Evolutionary conservation across 2,797 vertebrate genomes (phyloP).

Genomic region (Sphenodon punctatus): DNA sequence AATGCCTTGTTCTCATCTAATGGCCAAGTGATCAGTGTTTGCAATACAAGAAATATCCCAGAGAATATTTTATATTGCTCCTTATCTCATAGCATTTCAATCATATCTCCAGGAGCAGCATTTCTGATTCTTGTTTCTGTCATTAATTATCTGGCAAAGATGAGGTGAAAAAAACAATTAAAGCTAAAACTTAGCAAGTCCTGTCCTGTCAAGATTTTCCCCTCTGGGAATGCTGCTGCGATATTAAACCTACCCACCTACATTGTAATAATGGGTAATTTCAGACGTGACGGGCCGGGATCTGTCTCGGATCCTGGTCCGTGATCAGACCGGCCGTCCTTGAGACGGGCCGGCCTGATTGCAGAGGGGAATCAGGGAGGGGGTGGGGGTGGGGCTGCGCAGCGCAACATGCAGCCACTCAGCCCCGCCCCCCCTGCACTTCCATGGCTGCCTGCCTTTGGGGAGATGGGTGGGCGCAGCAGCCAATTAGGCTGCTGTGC

Average conservation of each 20-base stretch:
- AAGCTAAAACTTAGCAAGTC: not conserved
- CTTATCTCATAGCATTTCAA: not conserved
- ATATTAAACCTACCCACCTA: not conserved
- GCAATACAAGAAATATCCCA: conserved; percentile 19
- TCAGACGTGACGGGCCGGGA: too few relatives aligned
- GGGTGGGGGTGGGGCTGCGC: too few relatives aligned
- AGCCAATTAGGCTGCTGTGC: too few relatives aligned
- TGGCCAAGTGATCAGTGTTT: conserved; percentile 29
- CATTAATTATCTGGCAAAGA: not conserved
- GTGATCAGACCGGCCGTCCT: too few relatives aligned
- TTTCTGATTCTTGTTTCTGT: not conserved
- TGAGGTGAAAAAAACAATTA: not conserved
- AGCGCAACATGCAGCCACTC: too few relatives aligned
- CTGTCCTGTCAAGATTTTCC: not conserved
- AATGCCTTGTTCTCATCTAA: conserved; percentile 43
- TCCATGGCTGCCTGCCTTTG: too few relatives aligned
- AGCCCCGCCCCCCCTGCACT: too few relatives aligned
- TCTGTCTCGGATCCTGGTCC: too few relatives aligned
- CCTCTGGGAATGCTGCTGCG: not conserved
- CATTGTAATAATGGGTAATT: not conserved
- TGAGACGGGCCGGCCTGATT: too few relatives aligned
- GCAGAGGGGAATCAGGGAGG: too few relatives aligned
- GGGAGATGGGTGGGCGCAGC: too few relatives aligned
- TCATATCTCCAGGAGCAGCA: not conserved
- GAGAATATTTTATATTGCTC: conserved; percentile 36